Conservation (phyloP, 2,888 invertebrate species). For the Lithosia quadra region DNA sequence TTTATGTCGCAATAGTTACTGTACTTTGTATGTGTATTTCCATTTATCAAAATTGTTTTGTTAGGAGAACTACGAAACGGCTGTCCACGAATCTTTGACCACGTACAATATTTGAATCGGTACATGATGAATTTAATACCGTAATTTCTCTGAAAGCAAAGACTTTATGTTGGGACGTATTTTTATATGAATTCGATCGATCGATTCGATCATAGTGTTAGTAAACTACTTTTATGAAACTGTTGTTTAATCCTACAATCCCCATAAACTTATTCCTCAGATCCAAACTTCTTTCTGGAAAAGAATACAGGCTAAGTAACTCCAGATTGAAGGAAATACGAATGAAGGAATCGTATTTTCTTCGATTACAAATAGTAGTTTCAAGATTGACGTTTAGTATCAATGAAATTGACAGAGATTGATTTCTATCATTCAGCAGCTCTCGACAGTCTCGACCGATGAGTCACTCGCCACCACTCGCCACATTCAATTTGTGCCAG, state of each 20-base stretch:
- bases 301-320: too few relatives aligned
- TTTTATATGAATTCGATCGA: too few relatives aligned
- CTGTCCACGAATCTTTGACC: neutral
- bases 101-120: neutral
- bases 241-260: too few relatives aligned
- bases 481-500: constrained; percentile 44
- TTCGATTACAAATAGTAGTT: neutral
- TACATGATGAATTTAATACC: neutral
- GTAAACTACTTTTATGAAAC: too few relatives aligned
- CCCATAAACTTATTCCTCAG: too few relatives aligned
- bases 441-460: constrained; percentile 32
- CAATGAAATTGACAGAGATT: constrained; percentile 34
- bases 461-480: constrained; percentile 36
- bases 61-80: neutral
- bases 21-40: constrained; percentile 44
- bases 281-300: too few relatives aligned
- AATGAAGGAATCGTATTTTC: neutral
- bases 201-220: too few relatives aligned
- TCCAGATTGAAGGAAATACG: too few relatives aligned
- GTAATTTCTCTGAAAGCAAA: neutral
- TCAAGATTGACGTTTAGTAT: constrained; percentile 15
- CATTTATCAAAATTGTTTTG: constrained; percentile 11
- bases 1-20: constrained; percentile 52
- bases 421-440: constrained; percentile 28
- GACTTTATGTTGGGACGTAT: neutral